Evolutionary conservation across 2,888 invertebrate genomes (phyloP).

Genomic region (Druceiella hillmani): DNA sequence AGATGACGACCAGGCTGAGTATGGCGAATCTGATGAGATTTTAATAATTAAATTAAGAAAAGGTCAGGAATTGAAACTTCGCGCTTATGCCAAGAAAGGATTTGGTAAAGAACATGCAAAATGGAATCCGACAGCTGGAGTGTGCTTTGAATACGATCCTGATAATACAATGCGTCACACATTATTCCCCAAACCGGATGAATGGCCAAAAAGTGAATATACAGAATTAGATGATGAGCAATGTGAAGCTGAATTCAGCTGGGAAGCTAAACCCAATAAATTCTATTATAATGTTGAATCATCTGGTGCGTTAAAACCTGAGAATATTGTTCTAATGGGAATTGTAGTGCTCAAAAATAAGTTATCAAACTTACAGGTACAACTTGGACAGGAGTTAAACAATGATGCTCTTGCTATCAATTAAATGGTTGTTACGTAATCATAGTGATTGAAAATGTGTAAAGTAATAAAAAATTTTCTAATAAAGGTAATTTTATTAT

Average conservation of each 20-base stretch:
- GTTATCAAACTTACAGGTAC: conserved; percentile 90
- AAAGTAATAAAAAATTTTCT: conserved; percentile 28
- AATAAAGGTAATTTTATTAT: conserved; percentile 18
- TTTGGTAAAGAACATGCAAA: conserved; percentile 99
- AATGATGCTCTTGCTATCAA: conserved; percentile 75
- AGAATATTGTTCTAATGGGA: conserved; percentile 95
- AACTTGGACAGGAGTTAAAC: conserved; percentile 81
- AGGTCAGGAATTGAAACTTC: conserved; percentile 88
- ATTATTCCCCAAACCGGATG: conserved; percentile 91
- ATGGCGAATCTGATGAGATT: conserved; percentile 89
- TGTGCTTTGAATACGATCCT: conserved; percentile 98
- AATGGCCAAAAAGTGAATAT: conserved; percentile 99
- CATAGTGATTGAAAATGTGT: conserved; percentile 13
- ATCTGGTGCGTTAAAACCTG: conserved; percentile 89
- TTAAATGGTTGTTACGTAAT: conserved; percentile 29
- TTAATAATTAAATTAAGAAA: conserved; percentile 67
- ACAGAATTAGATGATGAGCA: conserved; percentile 89
- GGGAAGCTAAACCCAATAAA: conserved; percentile 94
- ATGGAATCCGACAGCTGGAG: conserved; percentile 99
- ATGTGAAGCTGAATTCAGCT: conserved; percentile 90
- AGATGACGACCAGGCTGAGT: conserved; percentile 90
- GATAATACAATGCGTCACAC: conserved; percentile 97
- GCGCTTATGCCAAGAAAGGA: conserved; percentile 94
- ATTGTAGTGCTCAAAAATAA: conserved; percentile 92
- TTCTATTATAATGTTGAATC: conserved; percentile 97